Evolutionary conservation across 2,888 invertebrate species (phyloP).

Genomic region (Aporophyla lueneburgensis): DNA sequence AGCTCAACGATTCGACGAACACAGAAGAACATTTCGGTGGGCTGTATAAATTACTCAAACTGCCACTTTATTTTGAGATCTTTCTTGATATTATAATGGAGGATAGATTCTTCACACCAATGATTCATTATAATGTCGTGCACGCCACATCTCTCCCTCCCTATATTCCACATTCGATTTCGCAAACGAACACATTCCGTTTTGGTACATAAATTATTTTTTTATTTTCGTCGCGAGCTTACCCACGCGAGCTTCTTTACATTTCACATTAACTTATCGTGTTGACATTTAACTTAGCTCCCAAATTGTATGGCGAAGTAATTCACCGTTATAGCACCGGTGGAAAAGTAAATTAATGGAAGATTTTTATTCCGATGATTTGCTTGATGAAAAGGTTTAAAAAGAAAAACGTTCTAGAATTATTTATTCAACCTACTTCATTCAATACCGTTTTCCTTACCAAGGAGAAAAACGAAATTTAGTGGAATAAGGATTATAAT

Average conservation of each 20-base stretch:
- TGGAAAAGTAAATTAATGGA: slow-evolving; percentile 46
- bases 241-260: slow-evolving; percentile 11
- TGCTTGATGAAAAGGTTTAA: slow-evolving; percentile 19
- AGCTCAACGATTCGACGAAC: no score
- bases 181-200: slow-evolving; percentile 40
- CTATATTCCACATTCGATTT: slow-evolving; percentile 33
- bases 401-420: neutral
- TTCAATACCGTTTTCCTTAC: no score
- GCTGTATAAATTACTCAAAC: no score
- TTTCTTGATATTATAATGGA: neutral
- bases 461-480: neutral
- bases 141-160: neutral
- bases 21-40: no score
- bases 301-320: slow-evolving; percentile 46
- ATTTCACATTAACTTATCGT: slow-evolving; percentile 24
- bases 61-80: neutral
- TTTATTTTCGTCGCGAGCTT: slow-evolving; percentile 33
- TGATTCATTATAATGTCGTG: neutral
- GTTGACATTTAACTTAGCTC: slow-evolving; percentile 53
- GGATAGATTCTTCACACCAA: neutral
- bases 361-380: slow-evolving; percentile 39
- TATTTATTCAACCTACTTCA: no score
- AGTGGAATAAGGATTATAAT: neutral
- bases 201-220: slow-evolving; percentile 42
- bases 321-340: slow-evolving; percentile 39